Evolutionary conservation across 2,888 invertebrate species (phyloP).

Genomic region (Netelia fuscicornis): DNA sequence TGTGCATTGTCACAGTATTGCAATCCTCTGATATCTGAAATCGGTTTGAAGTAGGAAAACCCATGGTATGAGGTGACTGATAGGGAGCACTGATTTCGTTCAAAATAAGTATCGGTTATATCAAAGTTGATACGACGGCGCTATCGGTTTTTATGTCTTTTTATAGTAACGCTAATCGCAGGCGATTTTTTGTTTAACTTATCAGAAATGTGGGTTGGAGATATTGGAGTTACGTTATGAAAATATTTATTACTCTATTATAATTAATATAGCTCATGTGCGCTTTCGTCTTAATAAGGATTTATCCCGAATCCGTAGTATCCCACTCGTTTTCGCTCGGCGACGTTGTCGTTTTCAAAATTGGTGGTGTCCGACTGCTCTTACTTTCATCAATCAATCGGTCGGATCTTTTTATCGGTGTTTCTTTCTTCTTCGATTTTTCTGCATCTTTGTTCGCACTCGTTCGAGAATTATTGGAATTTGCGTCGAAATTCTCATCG

Average conservation of each 20-base stretch:
- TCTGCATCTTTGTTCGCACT: conserved; percentile 23
- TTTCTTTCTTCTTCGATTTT: conserved; percentile 42
- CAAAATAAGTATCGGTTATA: background rate
- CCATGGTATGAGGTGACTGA: conserved; percentile 8
- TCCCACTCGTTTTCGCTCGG: conserved; percentile 74
- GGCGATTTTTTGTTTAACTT: background rate
- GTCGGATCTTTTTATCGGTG: conserved; percentile 11
- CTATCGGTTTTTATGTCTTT: background rate
- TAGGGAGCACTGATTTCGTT: background rate
- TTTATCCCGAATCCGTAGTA: conserved; percentile 75
- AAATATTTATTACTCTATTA: conserved; percentile 51
- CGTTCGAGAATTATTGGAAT: conserved; percentile 48
- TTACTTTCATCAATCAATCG: background rate
- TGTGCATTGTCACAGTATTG: background rate
- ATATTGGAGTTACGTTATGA: conserved; percentile 15
- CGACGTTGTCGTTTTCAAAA: background rate
- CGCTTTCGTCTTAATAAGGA: conserved; percentile 46
- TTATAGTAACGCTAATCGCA: background rate
- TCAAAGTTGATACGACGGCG: background rate
- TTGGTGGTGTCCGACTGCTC: background rate
- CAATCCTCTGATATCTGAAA: background rate
- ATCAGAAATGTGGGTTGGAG: background rate
- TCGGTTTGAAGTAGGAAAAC: background rate
- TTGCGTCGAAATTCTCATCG: conserved; percentile 64
- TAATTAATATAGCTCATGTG: conserved; percentile 4